Base-by-base conservation (phyloP, 1,140 invertebrate species). In the Bombus waltoni region DNA sequence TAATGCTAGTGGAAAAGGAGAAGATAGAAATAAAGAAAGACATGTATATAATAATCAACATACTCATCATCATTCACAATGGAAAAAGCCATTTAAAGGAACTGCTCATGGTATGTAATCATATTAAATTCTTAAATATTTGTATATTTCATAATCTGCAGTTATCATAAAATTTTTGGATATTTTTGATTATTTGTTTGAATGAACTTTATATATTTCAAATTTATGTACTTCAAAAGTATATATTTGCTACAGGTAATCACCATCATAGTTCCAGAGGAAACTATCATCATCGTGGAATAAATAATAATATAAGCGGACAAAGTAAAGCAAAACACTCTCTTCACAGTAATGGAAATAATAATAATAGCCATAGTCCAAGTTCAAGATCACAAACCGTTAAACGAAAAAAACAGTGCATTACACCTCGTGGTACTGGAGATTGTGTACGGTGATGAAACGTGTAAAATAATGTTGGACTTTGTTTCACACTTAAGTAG, bases 391-490 rank as follows among this genome's bases (percentile, higher is more conserved):
- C 91, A 76, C 92, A 93, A 76, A 91, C 90, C 8, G 86, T 93
- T 28, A 95, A 95, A 85, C 93, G 94, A 65, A 95, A 95, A 90
- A 95, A 95, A 87, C 92, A 93, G 59, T 93, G 92, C 71, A 91
- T 93, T 40, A 91, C 89, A 76, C 91, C 93, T 57, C 94, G 94
- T 71, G 93, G 92, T 32, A 93, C 94, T 25, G 94, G 93, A 25
- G 94, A 95, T 89, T 95, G 94, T 91, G 93, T 95, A 91, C 94
- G 94, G 94, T 95, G 94, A 95, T 95, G 93, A 95, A 95, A 88
- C 86, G 87, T 89, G 83, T 82, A 90, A 66, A 81, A 83, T 86
- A 90, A 90, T 81, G 65, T 88, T 66, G 82, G 77, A 90, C 79
- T 72, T 84, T 85, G 68, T 74, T 87, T 90, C 79, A 83, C 76